These are phyloP conservation scores for Cataglyphis livida DNA, from an alignment of 2,888 invertebrate species.

Conservation along the genomic window DNA sequence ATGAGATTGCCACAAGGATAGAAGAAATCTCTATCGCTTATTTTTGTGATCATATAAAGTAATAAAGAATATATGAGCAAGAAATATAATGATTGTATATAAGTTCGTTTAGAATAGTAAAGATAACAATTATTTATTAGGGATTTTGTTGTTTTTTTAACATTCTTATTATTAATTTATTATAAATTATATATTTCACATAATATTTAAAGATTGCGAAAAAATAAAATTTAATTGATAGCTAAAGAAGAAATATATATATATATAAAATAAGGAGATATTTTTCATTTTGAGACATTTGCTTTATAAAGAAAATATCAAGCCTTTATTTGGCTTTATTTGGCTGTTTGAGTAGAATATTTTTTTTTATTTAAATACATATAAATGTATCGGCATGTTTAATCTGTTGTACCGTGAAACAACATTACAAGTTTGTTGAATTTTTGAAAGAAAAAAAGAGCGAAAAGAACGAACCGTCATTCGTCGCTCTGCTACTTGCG, in stretches of 20 bases:
- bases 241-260: background rate
- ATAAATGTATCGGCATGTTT: background rate
- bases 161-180: background rate
- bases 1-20: conserved; percentile 33
- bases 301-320: background rate
- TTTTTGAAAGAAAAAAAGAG: conserved; percentile 23
- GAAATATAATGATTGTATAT: background rate
- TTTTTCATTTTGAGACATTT: background rate
- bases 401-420: conserved; percentile 3
- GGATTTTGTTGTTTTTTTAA: background rate
- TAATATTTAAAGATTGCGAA: background rate
- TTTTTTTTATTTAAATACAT: background rate
- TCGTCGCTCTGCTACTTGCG: conserved; percentile 28
- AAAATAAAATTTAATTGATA: conserved; percentile 12
- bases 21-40: background rate
- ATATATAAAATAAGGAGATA: background rate
- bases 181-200: background rate
- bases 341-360: background rate
- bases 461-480: conserved; percentile 32
- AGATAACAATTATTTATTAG: background rate
- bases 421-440: background rate
- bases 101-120: background rate
- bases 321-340: background rate
- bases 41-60: background rate
- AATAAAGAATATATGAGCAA: background rate